Evolutionary conservation across 2,888 invertebrate species (phyloP), one percentile per base, ranked within the genome.

Genomic region (Phlogophora meticulosa): DNA sequence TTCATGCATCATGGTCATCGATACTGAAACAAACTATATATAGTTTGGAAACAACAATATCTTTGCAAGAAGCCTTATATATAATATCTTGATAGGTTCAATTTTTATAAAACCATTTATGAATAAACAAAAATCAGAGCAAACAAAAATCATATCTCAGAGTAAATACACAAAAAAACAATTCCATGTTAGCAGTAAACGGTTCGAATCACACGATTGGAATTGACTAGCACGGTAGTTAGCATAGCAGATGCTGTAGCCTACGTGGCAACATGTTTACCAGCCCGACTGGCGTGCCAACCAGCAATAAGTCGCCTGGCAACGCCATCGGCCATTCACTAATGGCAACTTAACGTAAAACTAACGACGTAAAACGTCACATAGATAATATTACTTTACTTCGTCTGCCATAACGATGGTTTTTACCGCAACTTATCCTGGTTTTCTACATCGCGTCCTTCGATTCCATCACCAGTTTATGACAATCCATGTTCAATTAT

Each of bases 301-400:
- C 52, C 56, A 62, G 76, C 85, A 67, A 80, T 88, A 86, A 86
- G 66, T 78, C 67, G 65, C 56, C 69, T 66, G 73, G 63, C 76
- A 72, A 77, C 75, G 59, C 76, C 72, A 71, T 58, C 73, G 79
- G 80, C 85, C 85, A 85, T 87, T 87, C 83, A 85, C 76, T 87
- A 82, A 85, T 85, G 78, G 77, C 74, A 80, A 69, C 73, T 77
- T 76, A 73, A 81, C 80, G 78, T 81, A 76, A 64, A 78, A 74
- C 59, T 76, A 78, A 81, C 71, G 72, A 70, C 52, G 22, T 61
- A 69, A 76, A 72, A 61, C 61, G 64, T 63, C 49, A 70, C 56
- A 65, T 66, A 69, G 62, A 71, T 36, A 51, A 69, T 69, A 65
- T 75, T 42, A 62, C 51, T 52, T 66, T n/a, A 62, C 46, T 60